These are phyloP conservation scores for Ptychadena robeensis DNA, from an alignment of 2,797 vertebrate species.

Conservation along the genomic window DNA sequence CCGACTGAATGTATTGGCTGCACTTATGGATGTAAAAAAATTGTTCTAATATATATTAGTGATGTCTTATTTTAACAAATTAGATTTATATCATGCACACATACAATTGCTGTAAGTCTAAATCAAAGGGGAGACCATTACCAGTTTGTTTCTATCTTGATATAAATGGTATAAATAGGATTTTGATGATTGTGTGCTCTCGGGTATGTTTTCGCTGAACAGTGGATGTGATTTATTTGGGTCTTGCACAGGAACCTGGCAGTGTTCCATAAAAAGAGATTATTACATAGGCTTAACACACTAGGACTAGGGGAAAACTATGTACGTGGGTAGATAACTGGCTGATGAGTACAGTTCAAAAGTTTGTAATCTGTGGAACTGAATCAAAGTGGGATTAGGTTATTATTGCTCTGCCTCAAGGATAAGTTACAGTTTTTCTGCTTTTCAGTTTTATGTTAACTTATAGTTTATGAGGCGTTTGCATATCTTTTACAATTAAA, in stretches of 20 bases:
- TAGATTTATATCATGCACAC: too few relatives aligned
- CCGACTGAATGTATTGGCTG: too few relatives aligned
- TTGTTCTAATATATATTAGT: too few relatives aligned
- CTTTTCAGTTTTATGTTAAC: neutral
- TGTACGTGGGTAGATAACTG: constrained; percentile 4
- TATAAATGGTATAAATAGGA: neutral
- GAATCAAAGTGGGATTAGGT: neutral
- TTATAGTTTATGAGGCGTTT: too few relatives aligned
- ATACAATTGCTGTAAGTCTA: too few relatives aligned
- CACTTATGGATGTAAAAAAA: too few relatives aligned
- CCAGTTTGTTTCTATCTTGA: too few relatives aligned
- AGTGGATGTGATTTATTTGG: neutral
- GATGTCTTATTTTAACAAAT: too few relatives aligned
- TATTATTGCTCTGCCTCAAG: neutral
- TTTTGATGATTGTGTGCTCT: too few relatives aligned
- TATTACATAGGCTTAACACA: neutral
- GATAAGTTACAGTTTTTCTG: neutral
- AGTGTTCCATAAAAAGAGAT: neutral
- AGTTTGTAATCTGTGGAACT: neutral
- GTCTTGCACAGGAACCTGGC: neutral
- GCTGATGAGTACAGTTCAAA: constrained; percentile 7
- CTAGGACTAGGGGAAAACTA: neutral
- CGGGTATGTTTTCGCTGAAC: neutral
- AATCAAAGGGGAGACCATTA: too few relatives aligned
- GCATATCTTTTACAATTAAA: too few relatives aligned